Percentiles rank a stretch among this genome's conserved stretches.
Evolutionary conservation across 2,888 invertebrate genomes (phyloP).

Genomic region (Tipula helvola): DNA sequence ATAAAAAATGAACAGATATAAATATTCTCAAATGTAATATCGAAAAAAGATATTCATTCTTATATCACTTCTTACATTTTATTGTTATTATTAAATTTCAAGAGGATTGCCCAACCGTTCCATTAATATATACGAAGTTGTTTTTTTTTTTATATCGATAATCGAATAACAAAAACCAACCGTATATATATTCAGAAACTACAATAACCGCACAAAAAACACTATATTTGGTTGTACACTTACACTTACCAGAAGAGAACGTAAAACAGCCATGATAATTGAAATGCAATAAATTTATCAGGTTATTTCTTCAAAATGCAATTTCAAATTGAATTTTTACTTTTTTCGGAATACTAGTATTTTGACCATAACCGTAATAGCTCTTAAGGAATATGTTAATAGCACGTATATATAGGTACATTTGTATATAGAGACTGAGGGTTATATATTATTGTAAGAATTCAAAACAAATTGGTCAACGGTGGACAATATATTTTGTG

Average conservation of each 20-base stretch:
- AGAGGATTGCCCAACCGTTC: not conserved
- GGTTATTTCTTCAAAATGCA: not conserved
- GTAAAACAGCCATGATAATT: not conserved
- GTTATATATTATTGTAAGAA: not conserved
- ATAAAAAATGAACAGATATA: not conserved
- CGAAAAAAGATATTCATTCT: not conserved
- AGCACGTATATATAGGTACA: not conserved
- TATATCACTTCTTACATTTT: conserved; percentile 4
- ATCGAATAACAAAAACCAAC: not conserved
- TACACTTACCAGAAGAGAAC: not conserved
- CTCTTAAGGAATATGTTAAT: not conserved
- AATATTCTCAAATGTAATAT: not conserved
- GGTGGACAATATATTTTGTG: not conserved
- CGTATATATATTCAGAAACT: not conserved
- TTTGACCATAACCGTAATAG: not conserved
- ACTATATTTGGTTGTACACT: not conserved
- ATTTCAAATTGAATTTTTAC: not conserved
- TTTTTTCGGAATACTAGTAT: not conserved
- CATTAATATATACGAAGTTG: not conserved
- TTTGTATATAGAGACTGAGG: not conserved
- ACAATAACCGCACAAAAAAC: not conserved
- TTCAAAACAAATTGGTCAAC: not conserved
- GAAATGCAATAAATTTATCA: conserved; percentile 4
- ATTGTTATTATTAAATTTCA: conserved; percentile 4
- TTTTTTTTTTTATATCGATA: not conserved